Base-by-base conservation (phyloP, 2,113 vertebrate genomes). In the Albula goreensis region DNA sequence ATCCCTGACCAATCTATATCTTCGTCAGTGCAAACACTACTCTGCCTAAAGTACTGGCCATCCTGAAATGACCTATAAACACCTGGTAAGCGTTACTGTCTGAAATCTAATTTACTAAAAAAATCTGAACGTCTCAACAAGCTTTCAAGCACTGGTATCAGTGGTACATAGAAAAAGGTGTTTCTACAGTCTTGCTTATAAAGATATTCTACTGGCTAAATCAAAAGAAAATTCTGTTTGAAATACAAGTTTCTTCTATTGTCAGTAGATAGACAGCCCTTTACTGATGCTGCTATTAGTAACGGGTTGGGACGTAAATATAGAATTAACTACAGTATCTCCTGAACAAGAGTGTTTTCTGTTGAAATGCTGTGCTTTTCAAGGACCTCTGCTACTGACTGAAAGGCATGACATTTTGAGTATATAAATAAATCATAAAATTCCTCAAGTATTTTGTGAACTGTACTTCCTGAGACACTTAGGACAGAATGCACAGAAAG, bases 21-120 rank as follows among this genome's bases (percentile, higher is more conserved):
- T 85, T 87, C 12, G 60, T 48, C 77, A 2, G 57, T 31, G 5
- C 88, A 50, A 57, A 86, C 78, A 50, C 15, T 74, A 83, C 82
- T 89, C 9, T 82, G 60, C 78, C 87, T 88, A n/a, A n/a, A 90
- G 66, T 91, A 86, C 81, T 87, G 80, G 13, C 85, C 83, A 78
- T 91, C 86, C 77, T 78, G 52, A 86, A 86, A 90, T 1, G 82
- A 87, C 9, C 82, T 53, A 2, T 74, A 88, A 12, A 83, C 70
- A 52, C 85, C 56, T 17, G 79, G 15, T 52, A 66, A n/a, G 7
- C 22, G 7, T 2, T 87, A 63, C 49, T 84, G 49, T 51, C 22
- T 49, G 19, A 82, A 85, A 48, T 51, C 66, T 31, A 78, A 17
- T 9, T 85, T 78, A 19, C 70, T 70, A 12, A 85, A 52, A 85